Conservation (phyloP, 2,888 invertebrate genomes). For the Drosophila parthenogenetica region DNA sequence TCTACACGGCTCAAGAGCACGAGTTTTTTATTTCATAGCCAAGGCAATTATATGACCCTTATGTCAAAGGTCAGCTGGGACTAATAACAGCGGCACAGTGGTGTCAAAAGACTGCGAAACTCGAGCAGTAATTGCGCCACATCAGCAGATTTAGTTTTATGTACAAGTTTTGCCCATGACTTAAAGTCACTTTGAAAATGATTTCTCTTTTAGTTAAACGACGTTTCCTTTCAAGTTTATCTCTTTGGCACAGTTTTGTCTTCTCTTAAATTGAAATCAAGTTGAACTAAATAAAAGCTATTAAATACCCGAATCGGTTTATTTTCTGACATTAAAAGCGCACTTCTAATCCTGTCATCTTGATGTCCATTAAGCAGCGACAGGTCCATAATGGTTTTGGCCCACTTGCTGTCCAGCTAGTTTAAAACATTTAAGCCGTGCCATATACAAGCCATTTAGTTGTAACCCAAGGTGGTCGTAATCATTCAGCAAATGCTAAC, state of each 20-base stretch:
- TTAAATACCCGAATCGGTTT: background rate
- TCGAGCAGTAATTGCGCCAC: background rate
- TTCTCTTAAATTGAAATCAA: too few species aligned
- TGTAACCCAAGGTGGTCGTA: constrained; percentile 38
- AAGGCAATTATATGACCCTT: constrained; percentile 8
- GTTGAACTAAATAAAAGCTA: too few species aligned
- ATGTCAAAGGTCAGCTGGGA: constrained; percentile 2
- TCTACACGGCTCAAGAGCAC: background rate
- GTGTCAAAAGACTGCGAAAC: background rate
- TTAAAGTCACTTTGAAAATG: background rate
- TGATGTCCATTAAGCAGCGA: constrained; percentile 30
- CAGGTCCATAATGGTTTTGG: constrained; percentile 4
- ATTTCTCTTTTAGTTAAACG: background rate
- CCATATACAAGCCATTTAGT: constrained; percentile 28
- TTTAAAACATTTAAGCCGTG: constrained; percentile 16
- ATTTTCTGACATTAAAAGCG: constrained; percentile 20
- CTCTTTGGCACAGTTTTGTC: too few species aligned
- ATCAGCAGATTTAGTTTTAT: background rate
- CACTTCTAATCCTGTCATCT: constrained; percentile 6
- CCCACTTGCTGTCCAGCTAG: constrained; percentile 2
- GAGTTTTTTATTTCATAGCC: constrained; percentile 1
- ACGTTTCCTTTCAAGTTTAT: too few species aligned
- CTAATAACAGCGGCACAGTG: background rate
- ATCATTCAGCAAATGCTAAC: constrained; percentile 45
- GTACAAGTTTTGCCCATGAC: background rate